These are phyloP conservation scores for Amyelois transitella DNA, from an alignment of 1,140 invertebrate genomes.

Conservation along the genomic window DNA sequence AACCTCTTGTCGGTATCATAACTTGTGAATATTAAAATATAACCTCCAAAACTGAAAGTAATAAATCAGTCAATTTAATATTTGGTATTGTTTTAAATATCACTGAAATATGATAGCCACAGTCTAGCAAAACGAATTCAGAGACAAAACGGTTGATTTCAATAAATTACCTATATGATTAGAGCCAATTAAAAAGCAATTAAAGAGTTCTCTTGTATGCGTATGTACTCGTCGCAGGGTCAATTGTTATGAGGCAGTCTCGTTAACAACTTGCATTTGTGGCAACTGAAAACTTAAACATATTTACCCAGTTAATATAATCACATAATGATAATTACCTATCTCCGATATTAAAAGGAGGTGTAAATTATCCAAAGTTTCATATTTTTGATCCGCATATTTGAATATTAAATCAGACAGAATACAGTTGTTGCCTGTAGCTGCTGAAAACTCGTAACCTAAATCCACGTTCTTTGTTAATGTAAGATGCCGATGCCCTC, in stretches of 20 bases:
- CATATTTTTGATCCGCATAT: constrained; percentile 13
- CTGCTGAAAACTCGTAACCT: constrained; percentile 51
- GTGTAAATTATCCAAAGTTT: not conserved
- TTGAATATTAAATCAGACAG: constrained; percentile 36
- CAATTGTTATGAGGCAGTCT: constrained; percentile 56
- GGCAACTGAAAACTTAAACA: constrained; percentile 12
- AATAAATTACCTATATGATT: constrained; percentile 74
- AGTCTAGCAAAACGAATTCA: too few species aligned
- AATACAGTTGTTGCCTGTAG: constrained; percentile 30
- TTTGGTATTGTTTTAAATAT: too few species aligned
- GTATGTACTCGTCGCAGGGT: constrained; percentile 35
- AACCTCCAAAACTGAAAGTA: too few species aligned
- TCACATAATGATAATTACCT: not conserved
- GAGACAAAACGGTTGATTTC: constrained; percentile 54
- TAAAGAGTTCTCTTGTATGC: constrained; percentile 57
- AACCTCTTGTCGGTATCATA: constrained; percentile 7
- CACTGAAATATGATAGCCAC: too few species aligned
- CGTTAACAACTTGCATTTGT: constrained; percentile 43
- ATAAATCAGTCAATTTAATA: too few species aligned
- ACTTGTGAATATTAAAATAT: too few species aligned
- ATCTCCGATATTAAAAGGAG: not conserved
- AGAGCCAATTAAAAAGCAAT: constrained; percentile 71
- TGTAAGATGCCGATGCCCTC: constrained; percentile 43
- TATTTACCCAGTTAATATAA: not conserved
- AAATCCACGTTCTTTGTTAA: constrained; percentile 53